Evolutionary conservation across 1,140 invertebrate genomes (phyloP).

Genomic region (Drosophila seguyi): DNA sequence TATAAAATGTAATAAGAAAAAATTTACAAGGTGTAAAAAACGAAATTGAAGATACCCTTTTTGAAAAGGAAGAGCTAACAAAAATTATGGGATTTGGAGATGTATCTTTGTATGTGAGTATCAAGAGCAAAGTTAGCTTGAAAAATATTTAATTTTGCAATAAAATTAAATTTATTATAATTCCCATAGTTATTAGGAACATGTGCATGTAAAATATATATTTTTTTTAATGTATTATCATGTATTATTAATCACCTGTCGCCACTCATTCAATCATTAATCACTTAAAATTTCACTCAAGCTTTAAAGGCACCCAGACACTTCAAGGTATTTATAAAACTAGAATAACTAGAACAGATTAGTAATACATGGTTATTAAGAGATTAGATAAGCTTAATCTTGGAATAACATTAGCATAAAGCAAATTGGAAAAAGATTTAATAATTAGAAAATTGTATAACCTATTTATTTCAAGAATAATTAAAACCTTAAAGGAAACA

Average conservation of each 20-base stretch:
- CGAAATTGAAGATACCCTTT: not conserved
- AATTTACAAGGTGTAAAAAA: not conserved
- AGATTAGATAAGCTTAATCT: not conserved
- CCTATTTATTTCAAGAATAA: not conserved
- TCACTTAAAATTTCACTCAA: constrained; percentile 7
- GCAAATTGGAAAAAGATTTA: not conserved
- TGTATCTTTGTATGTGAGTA: too few relatives aligned
- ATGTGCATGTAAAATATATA: not conserved
- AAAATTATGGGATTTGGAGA: not conserved
- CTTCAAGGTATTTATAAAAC: constrained; percentile 6
- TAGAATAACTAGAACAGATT: constrained; percentile 9
- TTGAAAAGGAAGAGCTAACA: not conserved
- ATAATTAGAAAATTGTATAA: not conserved
- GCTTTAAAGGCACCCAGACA: not conserved
- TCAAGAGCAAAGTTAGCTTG: not conserved
- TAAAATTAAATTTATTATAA: not conserved
- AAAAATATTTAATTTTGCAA: not conserved
- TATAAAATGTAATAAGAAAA: constrained; percentile 29
- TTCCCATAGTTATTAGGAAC: too few relatives aligned
- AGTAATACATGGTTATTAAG: not conserved
- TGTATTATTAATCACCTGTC: constrained; percentile 16
- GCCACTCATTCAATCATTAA: constrained; percentile 3
- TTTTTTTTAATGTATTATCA: not conserved
- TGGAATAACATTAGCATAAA: not conserved
- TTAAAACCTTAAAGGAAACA: not conserved